Base-by-base conservation (phyloP, 2,797 vertebrate genomes). In the Acomys russatus region DNA sequence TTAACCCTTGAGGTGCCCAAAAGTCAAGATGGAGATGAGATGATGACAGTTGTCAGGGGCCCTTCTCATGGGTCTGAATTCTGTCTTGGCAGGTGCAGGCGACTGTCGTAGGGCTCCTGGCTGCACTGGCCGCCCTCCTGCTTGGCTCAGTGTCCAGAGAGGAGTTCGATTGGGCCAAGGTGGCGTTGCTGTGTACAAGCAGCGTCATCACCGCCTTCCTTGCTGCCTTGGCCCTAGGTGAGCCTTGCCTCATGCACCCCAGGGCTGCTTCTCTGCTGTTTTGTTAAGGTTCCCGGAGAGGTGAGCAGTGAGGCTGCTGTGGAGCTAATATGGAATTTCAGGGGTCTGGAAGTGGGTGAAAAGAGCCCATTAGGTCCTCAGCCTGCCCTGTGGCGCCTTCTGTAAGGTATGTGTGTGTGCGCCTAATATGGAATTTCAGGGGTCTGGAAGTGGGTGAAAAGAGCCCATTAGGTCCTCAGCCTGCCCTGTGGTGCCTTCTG, bases 91-190 rank as follows among this genome's bases (percentile, higher is more conserved):
- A 99, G 99, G 99, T 99, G 38, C 99, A 99, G 98, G 99, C 99
- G 95, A 99, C 99, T 0, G 99, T 99, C 86, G 99, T 99, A 95
- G 99, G 99, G 44, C 99, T 99, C 76, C 99, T 99, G 93, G 99
- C 99, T 2, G 99, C 99, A 0, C 12, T 99, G 51, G 99, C 99
- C 2, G 99, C 99, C 0, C 97, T 99, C 84, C 98, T 99, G 95
- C 98, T 99, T 98, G 99, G 99, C 0, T 98, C 99, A 0, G 92
- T 99, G 90, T 99, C 99, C 15, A 98, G 99, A 94, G 99, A 99
- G n/a, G 99, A 99, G 0, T 68, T 99, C 70, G 99, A 99, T 76
- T 97, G 99, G 96, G 98, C 99, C 96, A 99, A 99, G 98, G 99
- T 99, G 1, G 99, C 99, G 0, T 98, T 99, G 90, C 98, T 99